Evolutionary conservation across 2,797 vertebrate species (phyloP), one percentile per base, ranked within the genome.

Genomic region (Betta splendens): DNA sequence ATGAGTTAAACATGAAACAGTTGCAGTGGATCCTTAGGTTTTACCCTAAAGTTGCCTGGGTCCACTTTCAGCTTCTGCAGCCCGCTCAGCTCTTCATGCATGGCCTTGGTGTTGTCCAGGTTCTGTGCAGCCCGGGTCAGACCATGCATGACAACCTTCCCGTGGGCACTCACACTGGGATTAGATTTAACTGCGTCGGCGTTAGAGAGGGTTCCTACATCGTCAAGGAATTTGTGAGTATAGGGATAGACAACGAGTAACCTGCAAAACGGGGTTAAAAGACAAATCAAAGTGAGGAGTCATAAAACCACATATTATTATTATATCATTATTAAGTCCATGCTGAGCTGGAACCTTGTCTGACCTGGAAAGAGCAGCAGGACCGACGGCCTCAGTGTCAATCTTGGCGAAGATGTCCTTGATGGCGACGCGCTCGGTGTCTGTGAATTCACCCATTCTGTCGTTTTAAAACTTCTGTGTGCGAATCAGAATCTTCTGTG

Each of bases 141-240:
- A 39, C 92, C 89, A 9, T 77, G 83, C 1, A 95, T 71, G 50
- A 95, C 87, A 4, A 78, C 85, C 38, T 58, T 87, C 40, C 94
- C 94, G 0, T 94, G 93, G 0, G 69, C 71, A 0, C 80, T 85
- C 4, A 94, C 86, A 20, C 62, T 82, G 15, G 89, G 71, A 43
- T 95, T 95, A 13, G 69, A 67, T 0, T 3, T 0, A 55, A 95
- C 37, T 20, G 92, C 92, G 0, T 63, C 69, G 20, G 89, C 0
- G 8, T 81, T 87, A 51, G 87, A 89, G 32, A 94, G 75, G 85
- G 92, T 92, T 37, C 94, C 94, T 0, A 94, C 94, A 1, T 15
- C 63, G 0, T 66, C 0, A 0, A 95, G 95, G 63, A 94, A 93
- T 75, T 94, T 91, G 91, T 92, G 92, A 36, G 92, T 94, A 94